Base-by-base conservation (phyloP, 2,888 invertebrate species). In the Mesorhabditis sp. region DNA sequence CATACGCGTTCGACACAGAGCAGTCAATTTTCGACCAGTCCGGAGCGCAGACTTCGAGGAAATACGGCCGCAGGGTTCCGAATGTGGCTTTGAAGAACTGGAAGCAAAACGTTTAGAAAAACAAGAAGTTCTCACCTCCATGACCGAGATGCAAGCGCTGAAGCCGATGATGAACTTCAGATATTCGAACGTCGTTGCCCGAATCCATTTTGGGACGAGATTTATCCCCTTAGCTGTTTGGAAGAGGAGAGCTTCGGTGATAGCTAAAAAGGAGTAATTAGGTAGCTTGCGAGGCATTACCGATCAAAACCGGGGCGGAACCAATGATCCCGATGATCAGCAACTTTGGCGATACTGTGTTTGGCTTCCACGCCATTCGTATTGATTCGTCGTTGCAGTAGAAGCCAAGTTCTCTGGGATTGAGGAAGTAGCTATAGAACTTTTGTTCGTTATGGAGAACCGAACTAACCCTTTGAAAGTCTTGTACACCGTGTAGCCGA, bases 1-100 rank as follows among this genome's bases (percentile, higher is more conserved):
- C 58, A 50, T 13, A 50, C 7, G 7, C n/a, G n/a, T 73, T 65
- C 42, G 75, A 72, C 45, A 79, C 75, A 4, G 72, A 70, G 68
- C 80, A 82, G 62, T 79, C 79, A 62, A 81, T 74, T 63, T 75
- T 70, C 4, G 74, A 71, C 78, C 79, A 81, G 68, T 85, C 83
- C 7, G 96, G 95, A 69, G 90, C 88, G 85, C 97, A 98, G 1
- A 95, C 91, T 76, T 90, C 90, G 84, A 94, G 90, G 88, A 97
- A 98, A 88, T 98, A 95, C 50, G 97, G 97, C 79, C 97, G 89
- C 76, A 96, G 88, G 70, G 95, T 90, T 62, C 97, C 97, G 75
- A 95, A 91, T 45, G 73, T 73, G 70, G 61, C 69, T 66, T 66
- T 13, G 92, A 90, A 86, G n/a, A 50, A 10, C 58, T 50, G 58